Evolutionary conservation across 2,888 invertebrate species (phyloP), one percentile per base, ranked within the genome.

Genomic region (Sarcophaga carnaria): DNA sequence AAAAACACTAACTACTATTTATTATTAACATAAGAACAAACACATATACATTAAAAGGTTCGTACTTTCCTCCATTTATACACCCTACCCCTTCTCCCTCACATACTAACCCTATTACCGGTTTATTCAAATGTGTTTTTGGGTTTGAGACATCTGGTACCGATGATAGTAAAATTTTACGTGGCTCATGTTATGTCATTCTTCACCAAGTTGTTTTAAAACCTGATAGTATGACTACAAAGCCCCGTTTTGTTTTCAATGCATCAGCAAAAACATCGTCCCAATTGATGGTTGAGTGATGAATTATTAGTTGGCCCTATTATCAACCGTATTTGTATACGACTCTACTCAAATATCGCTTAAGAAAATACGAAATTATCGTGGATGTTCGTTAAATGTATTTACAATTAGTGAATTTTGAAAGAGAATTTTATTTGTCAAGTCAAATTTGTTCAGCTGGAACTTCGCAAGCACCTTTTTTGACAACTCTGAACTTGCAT

Each of bases 181-280:
- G 4, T 17, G 22, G 0, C 12, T 62, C 75, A 37, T 64, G 60
- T 27, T 80, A 80, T 12, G 80, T 78, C 45, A 71, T 81, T 4
- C 87, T 78, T 12, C 84, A 87, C 69, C 80, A 87, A 25, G 75
- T 75, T 49, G 85, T 85, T 10, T 25, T 87, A 25, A 74, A 60
- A 54, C 63, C 74, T 0, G 22, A 45, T 59, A 74, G 78, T 60
- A 14, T 20, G 5, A 47, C 83, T 6, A 85, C 64, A n/a, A 88
- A 88, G 20, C 60, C 80, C n/a, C 59, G 84, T 8, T 75, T 84
- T 8, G 82, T 84, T 17, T 87, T 81, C 25, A 84, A 81, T 69
- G 80, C 80, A n/a, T 83, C 83, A 62, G 63, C 62, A 45, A 47
- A 66, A 27, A 78, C 81, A 3, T 49, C 37, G 20, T 45, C 83